phyloP scores from a whole-genome alignment of 53 echinoderm and acorn worm species.

The Apostichopus leukothele region DNA sequence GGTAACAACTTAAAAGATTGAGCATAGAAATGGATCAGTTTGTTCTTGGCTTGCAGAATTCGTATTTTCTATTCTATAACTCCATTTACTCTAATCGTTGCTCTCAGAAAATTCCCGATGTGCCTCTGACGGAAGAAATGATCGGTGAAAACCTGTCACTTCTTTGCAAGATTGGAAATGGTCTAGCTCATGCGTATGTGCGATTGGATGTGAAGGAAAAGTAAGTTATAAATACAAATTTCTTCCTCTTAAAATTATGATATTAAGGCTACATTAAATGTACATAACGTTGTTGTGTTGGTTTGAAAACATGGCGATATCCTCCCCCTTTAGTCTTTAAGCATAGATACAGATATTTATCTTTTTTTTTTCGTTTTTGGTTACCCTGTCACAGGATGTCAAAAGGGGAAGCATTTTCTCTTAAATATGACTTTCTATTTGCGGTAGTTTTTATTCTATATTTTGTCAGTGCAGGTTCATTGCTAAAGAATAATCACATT shows the following conservation, averaged over 20 bases:
- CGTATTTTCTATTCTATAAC: background rate
- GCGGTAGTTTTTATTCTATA: background rate
- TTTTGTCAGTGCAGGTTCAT: background rate
- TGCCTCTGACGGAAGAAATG: constrained; percentile 79
- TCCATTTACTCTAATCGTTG: constrained; percentile 13
- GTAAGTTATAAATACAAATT: constrained; percentile 48
- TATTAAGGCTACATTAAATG: no score
- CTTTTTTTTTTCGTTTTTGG: background rate
- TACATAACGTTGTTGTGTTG: no score
- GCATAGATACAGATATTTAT: background rate
- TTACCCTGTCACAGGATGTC: constrained; percentile 10
- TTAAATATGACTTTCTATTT: constrained; percentile 26
- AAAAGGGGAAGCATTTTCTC: constrained; percentile 23
- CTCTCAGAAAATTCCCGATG: constrained; percentile 79
- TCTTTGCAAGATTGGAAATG: constrained; percentile 92
- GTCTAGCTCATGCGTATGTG: constrained; percentile 89
- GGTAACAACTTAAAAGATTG: no score
- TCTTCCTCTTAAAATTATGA: background rate
- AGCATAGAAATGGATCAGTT: no score
- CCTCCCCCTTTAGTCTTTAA: background rate
- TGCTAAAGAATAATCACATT: background rate
- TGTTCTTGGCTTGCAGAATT: no score
- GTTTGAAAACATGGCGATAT: background rate
- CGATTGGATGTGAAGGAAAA: constrained; percentile 88
- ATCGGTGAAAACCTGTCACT: constrained; percentile 87